Conservation (phyloP, 2,888 invertebrate species). For the Leptopilina syphax region DNA sequence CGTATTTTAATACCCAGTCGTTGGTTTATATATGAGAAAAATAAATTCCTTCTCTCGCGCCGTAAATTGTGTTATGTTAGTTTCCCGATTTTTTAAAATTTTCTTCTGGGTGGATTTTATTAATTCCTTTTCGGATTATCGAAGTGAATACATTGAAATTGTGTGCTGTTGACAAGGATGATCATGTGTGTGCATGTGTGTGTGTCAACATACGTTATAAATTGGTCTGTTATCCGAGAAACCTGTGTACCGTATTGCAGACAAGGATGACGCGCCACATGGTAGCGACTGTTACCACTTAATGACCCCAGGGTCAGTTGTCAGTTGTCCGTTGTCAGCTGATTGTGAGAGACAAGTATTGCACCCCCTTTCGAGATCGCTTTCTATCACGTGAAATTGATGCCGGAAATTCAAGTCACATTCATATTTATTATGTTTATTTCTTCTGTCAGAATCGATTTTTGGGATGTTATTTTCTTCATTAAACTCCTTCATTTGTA, state of each 20-base stretch:
- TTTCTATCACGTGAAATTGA: conserved; percentile 25
- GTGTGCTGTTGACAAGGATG: neutral
- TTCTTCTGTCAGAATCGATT: conserved; percentile 18
- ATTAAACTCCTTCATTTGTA: neutral
- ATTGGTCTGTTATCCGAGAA: conserved; percentile 6
- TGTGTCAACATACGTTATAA: conserved; percentile 15
- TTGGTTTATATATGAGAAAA: neutral
- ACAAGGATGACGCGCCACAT: conserved; percentile 53
- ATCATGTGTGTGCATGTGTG: neutral
- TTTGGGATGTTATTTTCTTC: neutral
- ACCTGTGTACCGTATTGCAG: conserved; percentile 31
- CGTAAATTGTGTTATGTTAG: too few relatives aligned
- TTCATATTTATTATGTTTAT: conserved; percentile 17
- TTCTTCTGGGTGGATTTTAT: neutral
- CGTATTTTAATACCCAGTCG: neutral
- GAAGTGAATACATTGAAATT: neutral
- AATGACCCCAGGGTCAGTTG: conserved; percentile 49
- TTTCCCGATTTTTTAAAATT: neutral
- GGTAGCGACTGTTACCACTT: conserved; percentile 51
- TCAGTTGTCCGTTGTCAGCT: conserved; percentile 32
- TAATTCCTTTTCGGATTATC: neutral
- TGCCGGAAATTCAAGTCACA: conserved; percentile 27
- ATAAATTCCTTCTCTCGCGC: neutral
- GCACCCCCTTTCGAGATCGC: conserved; percentile 34
- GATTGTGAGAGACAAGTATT: conserved; percentile 25